Base-by-base conservation (phyloP, 2,888 invertebrate genomes). In the Lasioglossum pauxillum region DNA sequence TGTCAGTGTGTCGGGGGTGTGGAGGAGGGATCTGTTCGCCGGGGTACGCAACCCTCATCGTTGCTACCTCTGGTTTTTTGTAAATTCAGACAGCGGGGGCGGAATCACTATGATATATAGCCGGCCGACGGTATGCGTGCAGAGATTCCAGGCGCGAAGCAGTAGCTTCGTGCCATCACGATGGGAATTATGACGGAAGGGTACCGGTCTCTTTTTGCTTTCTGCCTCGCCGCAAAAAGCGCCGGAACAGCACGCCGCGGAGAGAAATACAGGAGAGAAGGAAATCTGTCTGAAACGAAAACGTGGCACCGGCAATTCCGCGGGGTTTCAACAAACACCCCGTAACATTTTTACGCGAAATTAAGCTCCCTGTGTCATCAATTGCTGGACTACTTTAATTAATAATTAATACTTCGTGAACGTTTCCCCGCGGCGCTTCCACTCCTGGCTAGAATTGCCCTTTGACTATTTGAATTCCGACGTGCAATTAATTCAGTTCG, bases 111-210 rank as follows among this genome's bases (percentile, higher is more conserved):
- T 90, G 90, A 90, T 87, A 82, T 87, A 90, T 87, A 82, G 69
- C 73, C 71, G 46, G 64, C 81, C 82, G 71, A 73, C 80, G 86
- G 90, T 82, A 86, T 87, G 86, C 90, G 77, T 79, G 80, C 83
- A 75, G 87, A 91, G 88, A 90, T 91, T 91, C 87, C 84, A 90
- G 81, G 80, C 77, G 88, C 86, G 85, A 85, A 88, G 83, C 78
- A 82, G 82, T 85, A 83, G 77, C 86, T 89, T 87, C 87, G 87
- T 85, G 85, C 79, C 85, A 78, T 85, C 82, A 69, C 80, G 73
- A 78, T 75, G 85, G 84, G 85, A 90, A 92, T 92, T 92, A 92
- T 92, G 92, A 92, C 89, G 86, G 82, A 91, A 87, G 80, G 88
- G 85, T 77, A 74, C 69, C 79, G 60, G 77, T 82, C 79, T 75